Percentiles rank a stretch among this genome's conserved stretches.
phyloP scores from a whole-genome alignment of 2,888 invertebrate species.

The Hipparchia semele region DNA sequence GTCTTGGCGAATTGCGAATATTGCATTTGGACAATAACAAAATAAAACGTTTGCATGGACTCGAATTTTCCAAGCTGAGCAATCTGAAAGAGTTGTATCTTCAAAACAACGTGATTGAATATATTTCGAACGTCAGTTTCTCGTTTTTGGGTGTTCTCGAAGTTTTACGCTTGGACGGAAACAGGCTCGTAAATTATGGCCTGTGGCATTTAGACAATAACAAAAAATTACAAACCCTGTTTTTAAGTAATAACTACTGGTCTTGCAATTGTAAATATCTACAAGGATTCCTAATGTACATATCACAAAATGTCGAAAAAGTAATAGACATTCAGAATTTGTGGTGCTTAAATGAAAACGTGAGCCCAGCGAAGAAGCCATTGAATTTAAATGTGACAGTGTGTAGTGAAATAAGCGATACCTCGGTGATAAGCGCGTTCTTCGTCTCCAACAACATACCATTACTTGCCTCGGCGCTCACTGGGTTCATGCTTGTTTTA shows the following conservation, averaged over 20 bases:
- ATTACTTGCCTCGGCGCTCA: slow-evolving; percentile 89
- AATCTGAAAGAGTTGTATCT: slow-evolving; percentile 92
- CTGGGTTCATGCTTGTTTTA: slow-evolving; percentile 89
- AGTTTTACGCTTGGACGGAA: slow-evolving; percentile 92
- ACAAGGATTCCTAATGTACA: slow-evolving; percentile 91
- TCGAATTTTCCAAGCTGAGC: slow-evolving; percentile 91
- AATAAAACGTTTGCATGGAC: slow-evolving; percentile 89
- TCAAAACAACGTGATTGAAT: slow-evolving; percentile 91
- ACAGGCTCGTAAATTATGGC: slow-evolving; percentile 90
- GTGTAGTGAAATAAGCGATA: slow-evolving; percentile 92
- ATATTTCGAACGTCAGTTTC: slow-evolving; percentile 92
- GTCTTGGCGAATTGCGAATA: slow-evolving; percentile 88
- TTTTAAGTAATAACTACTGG: slow-evolving; percentile 93
- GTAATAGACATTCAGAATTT: slow-evolving; percentile 89
- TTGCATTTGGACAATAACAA: slow-evolving; percentile 94
- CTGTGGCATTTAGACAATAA: slow-evolving; percentile 90
- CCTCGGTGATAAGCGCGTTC: slow-evolving; percentile 90
- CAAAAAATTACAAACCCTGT: slow-evolving; percentile 87
- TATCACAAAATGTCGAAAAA: slow-evolving; percentile 90
- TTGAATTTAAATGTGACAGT: slow-evolving; percentile 92
- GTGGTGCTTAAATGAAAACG: slow-evolving; percentile 89
- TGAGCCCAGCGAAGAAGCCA: slow-evolving; percentile 87
- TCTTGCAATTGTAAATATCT: slow-evolving; percentile 95
- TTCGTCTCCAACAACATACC: slow-evolving; percentile 93
- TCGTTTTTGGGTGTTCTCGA: slow-evolving; percentile 89